Conservation (phyloP, 2,113 vertebrate genomes). For the Tychaedon coryphoeus region DNA sequence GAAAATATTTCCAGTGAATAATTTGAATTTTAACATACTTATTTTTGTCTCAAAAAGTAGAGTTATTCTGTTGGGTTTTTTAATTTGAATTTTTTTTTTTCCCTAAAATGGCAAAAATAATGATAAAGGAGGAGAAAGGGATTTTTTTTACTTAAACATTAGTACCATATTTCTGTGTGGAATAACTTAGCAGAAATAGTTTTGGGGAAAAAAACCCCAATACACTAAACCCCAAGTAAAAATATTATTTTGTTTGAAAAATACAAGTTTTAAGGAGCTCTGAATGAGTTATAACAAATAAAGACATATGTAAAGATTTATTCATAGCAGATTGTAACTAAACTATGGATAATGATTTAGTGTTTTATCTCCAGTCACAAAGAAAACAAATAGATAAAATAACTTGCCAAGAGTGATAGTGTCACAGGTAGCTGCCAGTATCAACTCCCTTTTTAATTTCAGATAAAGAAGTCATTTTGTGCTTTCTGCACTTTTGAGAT, state of each 20-base stretch:
- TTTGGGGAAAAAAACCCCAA: rapidly evolving
- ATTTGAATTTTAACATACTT: neutral
- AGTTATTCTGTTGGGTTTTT: neutral
- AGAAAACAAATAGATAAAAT: neutral
- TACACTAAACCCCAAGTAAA: neutral
- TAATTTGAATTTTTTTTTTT: neutral
- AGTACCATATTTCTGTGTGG: neutral
- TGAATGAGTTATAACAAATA: neutral
- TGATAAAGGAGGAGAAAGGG: neutral
- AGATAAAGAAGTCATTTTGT: neutral
- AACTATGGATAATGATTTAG: neutral
- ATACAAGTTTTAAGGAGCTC: neutral
- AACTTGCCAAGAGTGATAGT: neutral
- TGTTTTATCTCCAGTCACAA: neutral
- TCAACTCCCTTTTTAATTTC: neutral
- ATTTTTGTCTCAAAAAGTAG: neutral
- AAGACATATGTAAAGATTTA: neutral
- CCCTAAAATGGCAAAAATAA: neutral
- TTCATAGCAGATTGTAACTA: neutral
- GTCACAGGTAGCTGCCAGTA: neutral
- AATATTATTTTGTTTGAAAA: neutral
- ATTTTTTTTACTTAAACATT: neutral
- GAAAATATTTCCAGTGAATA: neutral
- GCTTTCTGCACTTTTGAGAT: neutral
- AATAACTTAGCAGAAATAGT: neutral